Evolutionary conservation across 1,140 invertebrate species (phyloP), one percentile per base, ranked within the genome.

Genomic region (Cheumatopsyche charites): DNA sequence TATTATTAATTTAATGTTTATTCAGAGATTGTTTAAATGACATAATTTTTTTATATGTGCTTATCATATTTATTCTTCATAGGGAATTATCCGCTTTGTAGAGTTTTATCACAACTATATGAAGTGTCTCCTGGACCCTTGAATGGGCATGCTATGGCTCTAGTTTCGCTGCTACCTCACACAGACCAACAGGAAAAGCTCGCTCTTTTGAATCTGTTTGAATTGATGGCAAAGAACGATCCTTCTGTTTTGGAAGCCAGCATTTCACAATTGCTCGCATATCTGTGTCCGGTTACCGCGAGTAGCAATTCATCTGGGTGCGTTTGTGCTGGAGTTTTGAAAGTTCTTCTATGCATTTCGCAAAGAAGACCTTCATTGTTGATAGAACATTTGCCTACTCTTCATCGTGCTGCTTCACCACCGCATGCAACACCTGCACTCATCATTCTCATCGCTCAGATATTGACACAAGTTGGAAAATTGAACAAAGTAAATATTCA

Each of bases 71-170:
- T 61, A 70, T 73, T 73, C 73, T 58, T 81, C 83, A 26, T 75
- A 93, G 91, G 90, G 66, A 96, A 97, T 82, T 94, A 94, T 80
- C 89, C 91, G 0, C 83, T 97, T 15, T 90, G 92, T 67, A 84
- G 93, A 62, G 93, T 97, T 19, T 85, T 97, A 52, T 93, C 93
- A 0, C 93, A 95, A 81, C 89, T 97, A 21, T 97, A 96, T 82
- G 88, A 90, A 77, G 91, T 95, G 7, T 94, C 93, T 69, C 90
- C 90, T 15, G 91, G 94, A 77, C 90, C 92, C 0, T 87, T 97
- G 45, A 89, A 94, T 73, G 92, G 93, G 3, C 92, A 95, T 83
- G 89, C 93, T 1, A 90, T 92, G 79, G 90, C 91, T 19, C 82
- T 97, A 23, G 91, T 95, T 0, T 90, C 90, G 0, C 83, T 97